phyloP scores from a whole-genome alignment of 2,797 vertebrate species.

The Sebastes oblongus region DNA sequence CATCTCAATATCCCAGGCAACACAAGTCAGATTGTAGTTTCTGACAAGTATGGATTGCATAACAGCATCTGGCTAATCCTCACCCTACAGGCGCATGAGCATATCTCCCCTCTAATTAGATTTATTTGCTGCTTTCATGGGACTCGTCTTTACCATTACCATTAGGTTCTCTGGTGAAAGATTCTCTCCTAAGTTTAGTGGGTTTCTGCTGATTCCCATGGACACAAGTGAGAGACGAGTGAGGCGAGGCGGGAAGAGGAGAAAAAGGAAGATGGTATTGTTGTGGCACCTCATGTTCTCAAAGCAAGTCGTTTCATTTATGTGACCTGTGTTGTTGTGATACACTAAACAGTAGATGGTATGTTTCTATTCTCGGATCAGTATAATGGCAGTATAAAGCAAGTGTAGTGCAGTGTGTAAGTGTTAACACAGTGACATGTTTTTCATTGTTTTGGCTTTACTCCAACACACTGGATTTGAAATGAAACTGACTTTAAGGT shows the following conservation, averaged over 20 bases:
- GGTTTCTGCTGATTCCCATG: constrained; percentile 58
- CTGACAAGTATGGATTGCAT: constrained; percentile 89
- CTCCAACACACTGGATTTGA: constrained; percentile 16
- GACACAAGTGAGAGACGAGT: constrained; percentile 33
- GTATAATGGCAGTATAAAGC: constrained; percentile 4
- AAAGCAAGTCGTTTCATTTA: background rate
- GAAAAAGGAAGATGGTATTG: background rate
- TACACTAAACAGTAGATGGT: background rate
- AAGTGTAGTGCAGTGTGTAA: background rate
- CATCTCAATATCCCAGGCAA: constrained; percentile 92
- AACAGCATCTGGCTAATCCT: constrained; percentile 85
- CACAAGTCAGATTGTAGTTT: constrained; percentile 96
- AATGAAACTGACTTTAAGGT: constrained; percentile 40
- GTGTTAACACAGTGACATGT: constrained; percentile 13
- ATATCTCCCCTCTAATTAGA: constrained; percentile 79
- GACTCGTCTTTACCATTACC: constrained; percentile 76
- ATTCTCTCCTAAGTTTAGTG: constrained; percentile 50
- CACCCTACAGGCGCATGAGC: constrained; percentile 70
- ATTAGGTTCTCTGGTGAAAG: constrained; percentile 65
- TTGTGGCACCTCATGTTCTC: background rate
- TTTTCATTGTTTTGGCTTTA: constrained; percentile 35
- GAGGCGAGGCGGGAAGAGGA: background rate
- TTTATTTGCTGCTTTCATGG: constrained; percentile 74
- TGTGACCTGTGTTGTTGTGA: constrained; percentile 8
- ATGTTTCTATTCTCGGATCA: background rate